Base-by-base conservation (phyloP, 2,888 invertebrate species). In the Gerosis bhagava region DNA sequence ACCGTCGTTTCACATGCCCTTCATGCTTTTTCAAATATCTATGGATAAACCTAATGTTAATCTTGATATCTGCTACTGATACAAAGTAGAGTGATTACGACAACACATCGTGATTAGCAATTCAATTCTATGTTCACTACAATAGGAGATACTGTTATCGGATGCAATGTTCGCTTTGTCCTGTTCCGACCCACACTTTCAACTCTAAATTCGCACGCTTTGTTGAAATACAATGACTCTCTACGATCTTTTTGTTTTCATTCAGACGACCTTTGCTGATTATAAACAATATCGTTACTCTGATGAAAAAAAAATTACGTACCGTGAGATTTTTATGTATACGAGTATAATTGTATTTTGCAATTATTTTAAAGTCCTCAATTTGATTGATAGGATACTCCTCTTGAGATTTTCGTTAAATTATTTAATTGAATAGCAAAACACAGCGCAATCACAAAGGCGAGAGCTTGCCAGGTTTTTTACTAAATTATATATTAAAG, bases 261-360 rank as follows among this genome's bases (percentile, higher is more conserved):
- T 83, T 80, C 77, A 79, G 78, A 80, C 83, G 83, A 86, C 87
- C 84, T 87, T 83, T 83, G 83, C 81, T 84, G 83, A 83, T 86
- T 75, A 83, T 80, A 80, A 36, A 83, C 82, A 83, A 81, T 84
- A 86, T 86, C 75, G 72, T 77, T 66, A 77, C 68, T 80, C 70
- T 77, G 81, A 82, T 77, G 67, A 77, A 84, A 86, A 86, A 86
- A 78, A 19, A n/a, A n/a, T n/a, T 80, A 77, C 73, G 75, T 67
- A 78, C 65, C 78, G 81, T 84, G 84, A 77, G 86, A 84, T 81
- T 83, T 81, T 80, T 70, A 65, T 74, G 72, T 61, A 63, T 19
- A n/a, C n/a, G n/a, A n/a, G 73, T 73, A 73, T 32, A 12, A 22
- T 36, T 24, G 73, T 80, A 81, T 77, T 81, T 74, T 29, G 77